phyloP scores from a whole-genome alignment of 2,113 vertebrate genomes.

The Bubo bubo region DNA sequence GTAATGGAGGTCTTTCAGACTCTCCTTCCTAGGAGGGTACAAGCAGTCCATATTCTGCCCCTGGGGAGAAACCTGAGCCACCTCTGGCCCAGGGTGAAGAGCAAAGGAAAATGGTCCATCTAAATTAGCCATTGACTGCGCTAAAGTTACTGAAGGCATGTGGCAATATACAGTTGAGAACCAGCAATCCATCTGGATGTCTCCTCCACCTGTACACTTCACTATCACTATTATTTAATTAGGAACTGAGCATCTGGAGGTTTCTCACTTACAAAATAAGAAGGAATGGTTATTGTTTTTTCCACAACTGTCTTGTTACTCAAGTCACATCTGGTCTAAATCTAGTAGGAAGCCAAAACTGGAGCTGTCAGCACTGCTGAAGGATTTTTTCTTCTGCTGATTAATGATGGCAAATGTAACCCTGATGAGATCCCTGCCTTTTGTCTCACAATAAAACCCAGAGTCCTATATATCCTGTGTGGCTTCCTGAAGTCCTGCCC shows the following conservation, averaged over 20 bases:
- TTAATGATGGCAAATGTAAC: background rate
- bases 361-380: background rate
- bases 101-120: background rate
- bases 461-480: background rate
- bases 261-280: background rate
- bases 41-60: background rate
- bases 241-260: background rate
- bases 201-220: background rate
- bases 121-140: background rate
- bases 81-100: background rate
- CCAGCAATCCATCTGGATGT: background rate
- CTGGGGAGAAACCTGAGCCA: background rate
- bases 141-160: background rate
- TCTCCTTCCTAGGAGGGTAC: background rate
- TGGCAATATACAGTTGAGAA: background rate
- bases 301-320: background rate
- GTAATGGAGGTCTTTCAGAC: background rate
- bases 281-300: background rate
- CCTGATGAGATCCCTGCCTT: background rate
- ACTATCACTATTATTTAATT: background rate
- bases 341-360: background rate
- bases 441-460: background rate
- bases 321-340: background rate
- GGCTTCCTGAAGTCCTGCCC: background rate
- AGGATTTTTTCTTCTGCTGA: background rate